These are phyloP conservation scores for Neodiprion fabricii DNA, from an alignment of 1,140 invertebrate genomes.

Conservation along the genomic window DNA sequence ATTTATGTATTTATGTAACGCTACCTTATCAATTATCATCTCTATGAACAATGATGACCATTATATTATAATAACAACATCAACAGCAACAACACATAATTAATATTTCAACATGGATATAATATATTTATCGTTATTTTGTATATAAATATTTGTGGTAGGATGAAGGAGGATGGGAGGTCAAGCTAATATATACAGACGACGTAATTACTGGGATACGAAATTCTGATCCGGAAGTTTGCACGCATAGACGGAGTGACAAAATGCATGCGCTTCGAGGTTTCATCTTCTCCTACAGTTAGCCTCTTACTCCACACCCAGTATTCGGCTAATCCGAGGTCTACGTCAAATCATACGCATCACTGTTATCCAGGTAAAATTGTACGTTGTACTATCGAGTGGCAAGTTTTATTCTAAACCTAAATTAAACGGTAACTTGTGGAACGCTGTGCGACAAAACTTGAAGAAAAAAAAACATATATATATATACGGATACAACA, in stretches of 20 bases:
- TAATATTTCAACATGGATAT: constrained; percentile 54
- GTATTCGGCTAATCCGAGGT: no score
- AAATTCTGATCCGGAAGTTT: not conserved
- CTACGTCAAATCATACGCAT: not conserved
- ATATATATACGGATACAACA: not conserved
- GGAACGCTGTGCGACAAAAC: not conserved
- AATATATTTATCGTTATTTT: constrained; percentile 34
- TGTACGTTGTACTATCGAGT: not conserved
- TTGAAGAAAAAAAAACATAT: not conserved
- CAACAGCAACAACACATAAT: constrained; percentile 60
- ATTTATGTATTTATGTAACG: no score
- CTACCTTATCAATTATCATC: not conserved
- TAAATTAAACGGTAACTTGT: not conserved
- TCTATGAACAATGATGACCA: constrained; percentile 12
- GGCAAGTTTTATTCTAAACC: not conserved
- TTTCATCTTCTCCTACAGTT: no score
- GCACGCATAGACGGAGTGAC: no score
- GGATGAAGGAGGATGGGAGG: not conserved
- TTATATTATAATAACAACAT: constrained; percentile 56
- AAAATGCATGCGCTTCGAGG: no score
- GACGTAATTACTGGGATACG: not conserved
- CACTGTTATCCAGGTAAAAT: not conserved
- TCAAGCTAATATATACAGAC: constrained; percentile 3
- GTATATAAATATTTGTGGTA: constrained; percentile 27
- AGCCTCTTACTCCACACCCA: no score